These are phyloP conservation scores for Hirtodrosophila trivittata DNA, from an alignment of 2,888 invertebrate species.

Conservation along the genomic window DNA sequence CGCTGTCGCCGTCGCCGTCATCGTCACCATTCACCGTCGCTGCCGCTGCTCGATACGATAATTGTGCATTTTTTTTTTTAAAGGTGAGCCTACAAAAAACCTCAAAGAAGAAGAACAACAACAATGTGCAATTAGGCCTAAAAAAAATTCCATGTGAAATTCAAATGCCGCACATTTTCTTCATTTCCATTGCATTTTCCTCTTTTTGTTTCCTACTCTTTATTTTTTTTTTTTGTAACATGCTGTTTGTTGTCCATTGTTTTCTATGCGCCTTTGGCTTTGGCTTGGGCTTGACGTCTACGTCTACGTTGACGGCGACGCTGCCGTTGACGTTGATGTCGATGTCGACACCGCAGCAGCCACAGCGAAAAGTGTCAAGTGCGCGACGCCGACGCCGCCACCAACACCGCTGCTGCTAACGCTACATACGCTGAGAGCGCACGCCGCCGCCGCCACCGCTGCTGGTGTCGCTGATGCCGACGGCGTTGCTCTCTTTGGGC, in stretches of 20 bases:
- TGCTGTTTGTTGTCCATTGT: slow-evolving; percentile 45
- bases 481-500: slow-evolving; percentile 13
- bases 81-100: slow-evolving; percentile 52
- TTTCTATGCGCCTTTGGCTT: slow-evolving; percentile 26
- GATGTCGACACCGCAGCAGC: slow-evolving; percentile 14
- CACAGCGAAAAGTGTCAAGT: slow-evolving; percentile 59
- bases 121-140: slow-evolving; percentile 21
- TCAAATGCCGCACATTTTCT: slow-evolving; percentile 42
- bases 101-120: slow-evolving; percentile 8
- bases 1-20: neutral
- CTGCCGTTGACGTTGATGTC: slow-evolving; percentile 6
- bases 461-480: slow-evolving; percentile 1
- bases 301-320: neutral
- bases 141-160: slow-evolving; percentile 46
- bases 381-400: slow-evolving; percentile 39
- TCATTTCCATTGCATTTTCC: slow-evolving; percentile 38
- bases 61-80: slow-evolving; percentile 54
- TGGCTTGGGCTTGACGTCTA: slow-evolving; percentile 27
- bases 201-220: too few relatives aligned
- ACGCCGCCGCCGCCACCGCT: slow-evolving; percentile 5
- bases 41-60: slow-evolving; percentile 47
- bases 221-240: slow-evolving; percentile 32
- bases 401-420: slow-evolving; percentile 9
- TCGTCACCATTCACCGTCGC: slow-evolving; percentile 5
- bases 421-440: slow-evolving; percentile 16